Evolutionary conservation across 1,140 invertebrate species (phyloP).

Genomic region (Zaprionus kolodkinae): DNA sequence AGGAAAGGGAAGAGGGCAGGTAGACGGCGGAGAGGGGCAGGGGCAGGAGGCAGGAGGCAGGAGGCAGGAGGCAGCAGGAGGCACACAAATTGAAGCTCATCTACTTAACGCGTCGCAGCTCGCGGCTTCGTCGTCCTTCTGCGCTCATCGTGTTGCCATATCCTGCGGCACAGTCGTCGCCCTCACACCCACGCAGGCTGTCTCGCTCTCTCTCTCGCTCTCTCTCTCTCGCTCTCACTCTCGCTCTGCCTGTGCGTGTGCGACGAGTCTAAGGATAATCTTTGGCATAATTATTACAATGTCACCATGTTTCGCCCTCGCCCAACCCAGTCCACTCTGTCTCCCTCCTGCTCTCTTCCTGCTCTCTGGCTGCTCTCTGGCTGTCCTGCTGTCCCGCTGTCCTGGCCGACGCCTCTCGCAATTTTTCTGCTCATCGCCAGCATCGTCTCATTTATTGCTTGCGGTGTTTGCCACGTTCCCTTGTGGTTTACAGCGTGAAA

Average conservation of each 20-base stretch:
- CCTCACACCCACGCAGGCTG: slow-evolving; percentile 46
- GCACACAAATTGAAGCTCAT: slow-evolving; percentile 79
- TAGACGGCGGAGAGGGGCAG: slow-evolving; percentile 1
- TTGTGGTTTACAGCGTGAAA: slow-evolving; percentile 81
- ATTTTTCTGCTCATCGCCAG: slow-evolving; percentile 73
- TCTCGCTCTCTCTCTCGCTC: not conserved
- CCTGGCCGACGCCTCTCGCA: slow-evolving; percentile 50
- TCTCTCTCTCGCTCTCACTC: slow-evolving; percentile 7
- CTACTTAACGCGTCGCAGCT: slow-evolving; percentile 77
- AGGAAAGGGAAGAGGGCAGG: slow-evolving; percentile 20
- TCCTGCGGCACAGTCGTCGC: slow-evolving; percentile 70
- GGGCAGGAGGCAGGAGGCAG: slow-evolving; percentile 3
- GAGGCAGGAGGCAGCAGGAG: slow-evolving; percentile 36
- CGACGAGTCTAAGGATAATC: slow-evolving; percentile 75
- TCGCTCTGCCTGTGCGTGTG: slow-evolving; percentile 29
- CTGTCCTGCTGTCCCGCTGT: slow-evolving; percentile 14
- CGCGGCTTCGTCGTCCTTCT: slow-evolving; percentile 64
- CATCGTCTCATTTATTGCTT: slow-evolving; percentile 78
- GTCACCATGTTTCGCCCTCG: slow-evolving; percentile 75
- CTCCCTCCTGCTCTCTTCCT: not conserved
- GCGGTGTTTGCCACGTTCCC: slow-evolving; percentile 79
- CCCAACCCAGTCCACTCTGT: slow-evolving; percentile 10
- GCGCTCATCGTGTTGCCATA: slow-evolving; percentile 62
- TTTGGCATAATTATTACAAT: slow-evolving; percentile 83
- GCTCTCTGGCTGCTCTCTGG: slow-evolving; percentile 16